These are phyloP conservation scores for Osmerus mordax DNA, from an alignment of 2,113 vertebrate species.

Conservation along the genomic window DNA sequence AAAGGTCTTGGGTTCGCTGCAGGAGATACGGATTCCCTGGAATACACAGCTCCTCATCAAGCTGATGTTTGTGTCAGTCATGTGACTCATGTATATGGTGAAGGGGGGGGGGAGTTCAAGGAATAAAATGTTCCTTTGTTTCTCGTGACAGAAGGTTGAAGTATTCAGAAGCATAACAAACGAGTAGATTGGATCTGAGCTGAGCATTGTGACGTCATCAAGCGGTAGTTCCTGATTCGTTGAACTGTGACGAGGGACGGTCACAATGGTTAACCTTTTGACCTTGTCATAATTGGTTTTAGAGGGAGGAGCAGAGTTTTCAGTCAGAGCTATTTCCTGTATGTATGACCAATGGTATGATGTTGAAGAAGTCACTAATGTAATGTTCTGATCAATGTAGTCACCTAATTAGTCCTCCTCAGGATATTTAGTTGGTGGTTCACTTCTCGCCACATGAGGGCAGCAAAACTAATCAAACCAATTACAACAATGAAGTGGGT, in stretches of 20 bases:
- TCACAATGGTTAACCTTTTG: too few species aligned
- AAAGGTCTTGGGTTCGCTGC: not conserved
- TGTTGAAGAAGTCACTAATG: too few species aligned
- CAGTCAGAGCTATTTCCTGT: too few species aligned
- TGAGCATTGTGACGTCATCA: not conserved
- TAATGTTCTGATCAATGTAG: too few species aligned
- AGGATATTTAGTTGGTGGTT: not conserved
- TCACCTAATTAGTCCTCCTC: not conserved
- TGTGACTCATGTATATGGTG: too few species aligned
- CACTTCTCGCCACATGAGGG: conserved; percentile 49
- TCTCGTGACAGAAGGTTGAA: not conserved
- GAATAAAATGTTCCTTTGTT: not conserved
- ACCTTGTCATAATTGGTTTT: too few species aligned
- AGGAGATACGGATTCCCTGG: not conserved
- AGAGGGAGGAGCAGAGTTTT: too few species aligned
- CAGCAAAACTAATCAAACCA: conserved; percentile 27
- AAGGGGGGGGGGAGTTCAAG: too few species aligned
- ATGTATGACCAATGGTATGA: too few species aligned
- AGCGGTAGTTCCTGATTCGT: not conserved
- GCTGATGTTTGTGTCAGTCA: too few species aligned
- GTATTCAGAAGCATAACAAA: too few species aligned
- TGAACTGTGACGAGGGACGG: not conserved
- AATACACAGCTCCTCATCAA: not conserved
- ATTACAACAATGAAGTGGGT: conserved; percentile 1
- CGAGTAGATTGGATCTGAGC: too few species aligned